Evolutionary conservation across 2,113 vertebrate species (phyloP).

Genomic region (Protobothrops mucrosquamatus): DNA sequence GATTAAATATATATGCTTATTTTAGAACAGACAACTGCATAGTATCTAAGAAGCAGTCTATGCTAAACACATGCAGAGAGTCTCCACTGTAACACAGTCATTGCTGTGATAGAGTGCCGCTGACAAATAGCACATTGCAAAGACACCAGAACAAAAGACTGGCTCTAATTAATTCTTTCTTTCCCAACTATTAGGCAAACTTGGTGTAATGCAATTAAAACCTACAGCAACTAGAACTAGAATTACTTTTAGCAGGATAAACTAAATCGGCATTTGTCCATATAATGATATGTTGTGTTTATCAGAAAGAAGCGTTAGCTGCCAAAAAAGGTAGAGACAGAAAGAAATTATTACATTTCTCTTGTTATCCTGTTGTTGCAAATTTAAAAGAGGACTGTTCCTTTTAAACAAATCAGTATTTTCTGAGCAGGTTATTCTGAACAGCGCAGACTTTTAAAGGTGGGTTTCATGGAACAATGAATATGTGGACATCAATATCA

Average conservation of each 20-base stretch:
- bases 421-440: background rate
- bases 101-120: conserved; percentile 21
- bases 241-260: background rate
- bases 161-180: background rate
- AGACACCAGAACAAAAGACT: background rate
- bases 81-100: background rate
- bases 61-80: background rate
- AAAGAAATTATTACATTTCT: background rate
- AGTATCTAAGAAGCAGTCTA: background rate
- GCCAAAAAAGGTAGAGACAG: background rate
- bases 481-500: background rate
- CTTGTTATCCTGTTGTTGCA: background rate
- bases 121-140: background rate
- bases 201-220: conserved; percentile 3
- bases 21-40: background rate
- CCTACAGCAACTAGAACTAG: background rate
- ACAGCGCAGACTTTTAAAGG: background rate
- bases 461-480: background rate
- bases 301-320: background rate
- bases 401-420: background rate
- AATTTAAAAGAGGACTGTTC: background rate
- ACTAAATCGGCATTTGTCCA: background rate
- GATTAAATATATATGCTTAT: conserved; percentile 14
- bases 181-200: background rate
- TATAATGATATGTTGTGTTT: background rate